phyloP scores from a whole-genome alignment of 1,140 invertebrate species.

The Xylocopa sonorina region DNA sequence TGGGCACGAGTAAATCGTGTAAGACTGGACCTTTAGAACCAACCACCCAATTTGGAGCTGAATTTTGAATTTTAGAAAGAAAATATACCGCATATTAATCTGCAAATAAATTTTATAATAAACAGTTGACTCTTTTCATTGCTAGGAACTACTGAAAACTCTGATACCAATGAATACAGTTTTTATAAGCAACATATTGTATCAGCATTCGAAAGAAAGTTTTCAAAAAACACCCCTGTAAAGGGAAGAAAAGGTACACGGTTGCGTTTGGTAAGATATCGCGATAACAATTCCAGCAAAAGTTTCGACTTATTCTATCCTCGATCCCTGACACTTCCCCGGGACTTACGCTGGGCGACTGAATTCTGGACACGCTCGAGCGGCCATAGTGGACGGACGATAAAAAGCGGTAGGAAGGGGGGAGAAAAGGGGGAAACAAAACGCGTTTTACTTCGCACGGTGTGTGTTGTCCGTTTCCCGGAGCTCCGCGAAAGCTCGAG shows the following conservation, averaged over 20 bases:
- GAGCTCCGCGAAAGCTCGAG: conserved; percentile 62
- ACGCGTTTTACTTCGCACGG: conserved; percentile 62
- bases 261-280: neutral
- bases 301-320: conserved; percentile 31
- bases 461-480: conserved; percentile 59
- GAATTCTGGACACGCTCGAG: conserved; percentile 67
- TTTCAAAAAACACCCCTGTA: neutral
- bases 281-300: conserved; percentile 41
- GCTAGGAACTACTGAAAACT: too few relatives aligned
- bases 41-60: too few relatives aligned
- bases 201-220: too few relatives aligned
- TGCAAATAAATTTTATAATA: too few relatives aligned
- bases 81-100: too few relatives aligned
- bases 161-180: too few relatives aligned
- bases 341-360: conserved; percentile 56
- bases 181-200: too few relatives aligned
- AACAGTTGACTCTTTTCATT: too few relatives aligned
- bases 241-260: neutral
- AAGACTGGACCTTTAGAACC: too few relatives aligned
- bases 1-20: too few relatives aligned
- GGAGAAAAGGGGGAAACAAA: conserved; percentile 65
- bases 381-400: conserved; percentile 64
- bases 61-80: too few relatives aligned
- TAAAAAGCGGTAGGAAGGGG: conserved; percentile 65
- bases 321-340: conserved; percentile 57